Evolutionary conservation across 2,113 vertebrate genomes (phyloP).

Genomic region (Strix aluco): DNA sequence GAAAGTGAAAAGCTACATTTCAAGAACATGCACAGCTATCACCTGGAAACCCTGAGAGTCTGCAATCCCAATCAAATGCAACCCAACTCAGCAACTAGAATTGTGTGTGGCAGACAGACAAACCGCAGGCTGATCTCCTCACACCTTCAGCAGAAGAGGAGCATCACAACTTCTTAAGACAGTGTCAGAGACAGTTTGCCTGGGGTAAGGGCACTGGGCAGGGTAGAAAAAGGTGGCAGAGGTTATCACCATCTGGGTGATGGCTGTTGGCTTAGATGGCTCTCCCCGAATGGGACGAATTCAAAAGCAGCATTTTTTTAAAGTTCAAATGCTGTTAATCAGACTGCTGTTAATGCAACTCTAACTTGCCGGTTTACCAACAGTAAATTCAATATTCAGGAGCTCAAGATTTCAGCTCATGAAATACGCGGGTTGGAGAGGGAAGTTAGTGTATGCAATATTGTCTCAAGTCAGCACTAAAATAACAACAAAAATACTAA

Average conservation of each 20-base stretch:
- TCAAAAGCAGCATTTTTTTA: background rate
- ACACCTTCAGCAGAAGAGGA: background rate
- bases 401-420: background rate
- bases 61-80: too few relatives aligned
- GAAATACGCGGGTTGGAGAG: background rate
- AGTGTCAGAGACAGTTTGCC: background rate
- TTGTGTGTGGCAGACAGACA: fast-evolving
- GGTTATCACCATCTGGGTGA: background rate
- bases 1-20: background rate
- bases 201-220: background rate
- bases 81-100: background rate
- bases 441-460: background rate
- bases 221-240: background rate
- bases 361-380: background rate
- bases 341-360: background rate
- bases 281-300: background rate
- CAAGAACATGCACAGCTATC: background rate
- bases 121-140: background rate
- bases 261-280: background rate
- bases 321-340: background rate
- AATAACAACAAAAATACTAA: background rate
- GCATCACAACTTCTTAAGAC: fast-evolving
- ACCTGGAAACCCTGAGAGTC: background rate
- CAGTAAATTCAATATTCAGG: background rate
- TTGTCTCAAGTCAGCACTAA: background rate